A percentile compares a stretch with the other conserved stretches of the same genome.
Conservation (phyloP, 1,140 invertebrate genomes). For the Batillaria attramentaria region DNA sequence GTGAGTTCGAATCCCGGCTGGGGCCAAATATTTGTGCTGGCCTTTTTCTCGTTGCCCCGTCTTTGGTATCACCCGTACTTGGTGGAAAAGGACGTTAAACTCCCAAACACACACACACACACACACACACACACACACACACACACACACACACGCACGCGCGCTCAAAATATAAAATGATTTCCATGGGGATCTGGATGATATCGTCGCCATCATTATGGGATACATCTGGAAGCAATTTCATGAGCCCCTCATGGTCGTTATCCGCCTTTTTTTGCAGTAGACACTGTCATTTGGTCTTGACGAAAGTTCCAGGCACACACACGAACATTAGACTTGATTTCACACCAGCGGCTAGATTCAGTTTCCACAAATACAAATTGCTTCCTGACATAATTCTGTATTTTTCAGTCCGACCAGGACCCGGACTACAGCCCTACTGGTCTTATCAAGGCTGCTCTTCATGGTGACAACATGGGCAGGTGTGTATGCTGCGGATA, state of each 20-base stretch:
- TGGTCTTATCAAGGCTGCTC: slow-evolving; percentile 47
- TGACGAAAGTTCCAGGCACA: not conserved
- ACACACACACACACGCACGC: not conserved
- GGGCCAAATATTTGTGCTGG: no score
- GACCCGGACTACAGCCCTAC: slow-evolving; percentile 44
- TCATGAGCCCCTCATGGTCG: no score
- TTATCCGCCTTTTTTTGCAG: no score
- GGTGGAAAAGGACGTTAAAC: slow-evolving; percentile 5
- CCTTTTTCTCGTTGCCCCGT: no score
- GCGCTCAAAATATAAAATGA: not conserved
- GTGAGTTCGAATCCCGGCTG: no score
- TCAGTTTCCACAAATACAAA: not conserved
- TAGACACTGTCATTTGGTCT: not conserved
- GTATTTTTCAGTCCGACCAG: slow-evolving; percentile 32
- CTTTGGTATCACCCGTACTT: no score
- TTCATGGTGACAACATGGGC: slow-evolving; percentile 40
- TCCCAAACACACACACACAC: not conserved
- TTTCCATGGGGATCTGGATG: not conserved
- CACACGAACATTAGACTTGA: not conserved
- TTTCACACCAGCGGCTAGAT: not conserved
- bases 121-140: not conserved
- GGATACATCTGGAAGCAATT: not conserved
- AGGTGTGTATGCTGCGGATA: slow-evolving; percentile 29
- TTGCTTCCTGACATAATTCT: not conserved
- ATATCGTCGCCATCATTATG: not conserved